phyloP scores from a whole-genome alignment of 2,888 invertebrate species.

The Drosophila tripunctata region DNA sequence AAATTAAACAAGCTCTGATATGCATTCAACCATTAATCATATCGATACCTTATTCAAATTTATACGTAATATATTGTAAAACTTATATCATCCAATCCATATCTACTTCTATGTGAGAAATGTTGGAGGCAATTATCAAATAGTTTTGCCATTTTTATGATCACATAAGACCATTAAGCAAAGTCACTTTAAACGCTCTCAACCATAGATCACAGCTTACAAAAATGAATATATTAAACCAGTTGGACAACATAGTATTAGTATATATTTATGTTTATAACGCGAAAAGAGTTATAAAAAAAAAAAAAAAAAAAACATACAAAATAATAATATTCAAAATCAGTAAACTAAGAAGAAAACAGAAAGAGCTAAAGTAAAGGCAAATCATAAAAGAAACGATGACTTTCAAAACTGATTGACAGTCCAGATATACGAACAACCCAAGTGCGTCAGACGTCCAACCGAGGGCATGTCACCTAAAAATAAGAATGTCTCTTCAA shows the following conservation, averaged over 20 bases:
- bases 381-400: constrained; percentile 53
- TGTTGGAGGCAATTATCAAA: constrained; percentile 14
- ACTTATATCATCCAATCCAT: background rate
- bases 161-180: constrained; percentile 20
- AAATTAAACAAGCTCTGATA: background rate
- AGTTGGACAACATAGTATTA: constrained; percentile 26
- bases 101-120: background rate
- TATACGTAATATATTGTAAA: background rate
- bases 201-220: constrained; percentile 56
- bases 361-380: constrained; percentile 15
- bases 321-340: constrained; percentile 28
- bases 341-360: constrained; percentile 11
- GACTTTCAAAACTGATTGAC: constrained; percentile 82
- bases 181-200: constrained; percentile 34
- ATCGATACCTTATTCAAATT: constrained; percentile 17
- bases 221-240: constrained; percentile 54
- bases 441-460: constrained; percentile 76
- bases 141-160: constrained; percentile 37
- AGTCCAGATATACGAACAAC: constrained; percentile 66
- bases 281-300: constrained; percentile 26
- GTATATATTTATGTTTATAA: constrained; percentile 12
- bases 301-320: constrained; percentile 29
- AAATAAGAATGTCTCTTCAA: constrained; percentile 82
- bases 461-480: constrained; percentile 83
- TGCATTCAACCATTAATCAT: constrained; percentile 12